Evolutionary conservation across 2,888 invertebrate genomes (phyloP).

Genomic region (Sinelater perroti): DNA sequence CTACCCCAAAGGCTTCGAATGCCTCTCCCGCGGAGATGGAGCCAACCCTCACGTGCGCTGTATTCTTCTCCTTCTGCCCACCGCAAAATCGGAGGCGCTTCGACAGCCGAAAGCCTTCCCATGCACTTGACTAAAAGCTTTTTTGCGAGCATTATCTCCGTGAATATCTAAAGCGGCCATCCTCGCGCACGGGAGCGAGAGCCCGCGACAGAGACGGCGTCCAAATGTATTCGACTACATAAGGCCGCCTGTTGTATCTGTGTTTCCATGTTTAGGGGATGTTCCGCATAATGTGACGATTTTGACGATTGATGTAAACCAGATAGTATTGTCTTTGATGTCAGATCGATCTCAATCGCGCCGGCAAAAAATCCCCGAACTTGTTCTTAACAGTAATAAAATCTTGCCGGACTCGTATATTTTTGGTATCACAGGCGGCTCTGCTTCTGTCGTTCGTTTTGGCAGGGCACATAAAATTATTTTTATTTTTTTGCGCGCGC

Average conservation of each 20-base stretch:
- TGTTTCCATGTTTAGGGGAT: slow-evolving; percentile 46
- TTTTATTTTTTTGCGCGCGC: background rate
- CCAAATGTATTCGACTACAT: slow-evolving; percentile 42
- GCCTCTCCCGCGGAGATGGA: slow-evolving; percentile 14
- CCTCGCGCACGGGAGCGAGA: slow-evolving; percentile 9
- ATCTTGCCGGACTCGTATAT: slow-evolving; percentile 13
- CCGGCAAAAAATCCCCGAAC: slow-evolving; percentile 35
- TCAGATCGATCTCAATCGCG: slow-evolving; percentile 41
- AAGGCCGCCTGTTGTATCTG: slow-evolving; percentile 27
- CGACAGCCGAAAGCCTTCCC: background rate
- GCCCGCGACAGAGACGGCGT: slow-evolving; percentile 37
- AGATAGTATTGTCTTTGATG: slow-evolving; percentile 46
- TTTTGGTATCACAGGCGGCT: background rate
- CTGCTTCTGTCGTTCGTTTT: background rate
- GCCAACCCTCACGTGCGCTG: background rate
- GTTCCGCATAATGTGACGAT: slow-evolving; percentile 46
- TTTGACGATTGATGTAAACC: slow-evolving; percentile 44
- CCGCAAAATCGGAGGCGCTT: background rate
- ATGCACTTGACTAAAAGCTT: slow-evolving; percentile 35
- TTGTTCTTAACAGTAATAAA: slow-evolving; percentile 25
- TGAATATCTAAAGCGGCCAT: slow-evolving; percentile 38
- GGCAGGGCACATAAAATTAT: background rate
- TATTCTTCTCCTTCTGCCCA: background rate
- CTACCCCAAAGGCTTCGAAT: slow-evolving; percentile 22
- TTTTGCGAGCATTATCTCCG: slow-evolving; percentile 35